phyloP scores from a whole-genome alignment of 2,888 invertebrate species.

The Epinotia bilunana region DNA sequence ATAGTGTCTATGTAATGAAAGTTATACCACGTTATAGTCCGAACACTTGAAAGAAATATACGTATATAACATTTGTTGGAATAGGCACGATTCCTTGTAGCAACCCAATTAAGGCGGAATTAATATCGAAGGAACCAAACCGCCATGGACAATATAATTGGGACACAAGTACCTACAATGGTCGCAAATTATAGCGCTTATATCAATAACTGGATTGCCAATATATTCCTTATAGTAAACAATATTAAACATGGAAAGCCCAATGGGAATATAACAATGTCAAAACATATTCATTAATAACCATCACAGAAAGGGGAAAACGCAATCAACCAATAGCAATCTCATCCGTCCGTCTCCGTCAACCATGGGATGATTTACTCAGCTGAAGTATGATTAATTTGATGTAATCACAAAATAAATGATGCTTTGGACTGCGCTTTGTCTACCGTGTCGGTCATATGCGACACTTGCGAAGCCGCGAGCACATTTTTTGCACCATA shows the following conservation, averaged over 20 bases:
- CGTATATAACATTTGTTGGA: too few relatives aligned
- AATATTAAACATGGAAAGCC: not conserved
- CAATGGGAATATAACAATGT: conserved; percentile 7
- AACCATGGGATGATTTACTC: conserved; percentile 6
- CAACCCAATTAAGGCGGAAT: not conserved
- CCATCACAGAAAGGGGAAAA: conserved; percentile 12
- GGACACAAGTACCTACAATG: conserved; percentile 8
- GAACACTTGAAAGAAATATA: too few relatives aligned
- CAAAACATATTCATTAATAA: conserved; percentile 26
- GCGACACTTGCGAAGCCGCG: not conserved
- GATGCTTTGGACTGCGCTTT: not conserved
- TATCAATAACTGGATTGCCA: conserved; percentile 6
- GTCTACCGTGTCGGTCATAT: not conserved
- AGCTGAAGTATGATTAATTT: conserved; percentile 14
- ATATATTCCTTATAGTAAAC: not conserved
- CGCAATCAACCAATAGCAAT: conserved; percentile 19
- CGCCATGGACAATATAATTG: conserved; percentile 22
- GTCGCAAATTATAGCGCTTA: not conserved
- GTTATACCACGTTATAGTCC: too few relatives aligned
- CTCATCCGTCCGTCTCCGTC: conserved; percentile 9
- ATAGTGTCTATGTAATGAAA: too few relatives aligned
- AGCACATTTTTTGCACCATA: not conserved
- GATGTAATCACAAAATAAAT: conserved; percentile 5
- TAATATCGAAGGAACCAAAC: conserved; percentile 6
- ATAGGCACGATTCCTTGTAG: too few relatives aligned